These are phyloP conservation scores for Therioaphis trifolii DNA, from an alignment of 2,888 invertebrate genomes.

Conservation along the genomic window DNA sequence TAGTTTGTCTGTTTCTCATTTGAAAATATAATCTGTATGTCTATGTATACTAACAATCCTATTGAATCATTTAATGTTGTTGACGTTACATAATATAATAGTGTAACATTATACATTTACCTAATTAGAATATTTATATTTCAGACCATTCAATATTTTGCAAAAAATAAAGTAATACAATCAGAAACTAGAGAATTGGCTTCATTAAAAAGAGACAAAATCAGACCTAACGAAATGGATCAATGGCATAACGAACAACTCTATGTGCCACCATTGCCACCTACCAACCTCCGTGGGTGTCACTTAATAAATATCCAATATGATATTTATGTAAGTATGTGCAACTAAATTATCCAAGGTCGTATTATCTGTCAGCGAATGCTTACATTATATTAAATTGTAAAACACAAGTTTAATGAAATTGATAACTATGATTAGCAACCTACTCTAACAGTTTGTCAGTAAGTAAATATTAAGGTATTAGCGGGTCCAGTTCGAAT, in stretches of 20 bases:
- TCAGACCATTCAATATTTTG: constrained; percentile 88
- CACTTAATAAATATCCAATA: constrained; percentile 93
- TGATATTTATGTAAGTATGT: constrained; percentile 85
- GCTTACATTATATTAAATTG: background rate
- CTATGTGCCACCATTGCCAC: constrained; percentile 92
- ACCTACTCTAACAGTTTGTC: no score
- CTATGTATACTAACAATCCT: no score
- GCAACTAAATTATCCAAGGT: constrained; percentile 16
- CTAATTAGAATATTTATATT: constrained; percentile 61
- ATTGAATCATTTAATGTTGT: no score
- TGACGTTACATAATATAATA: no score
- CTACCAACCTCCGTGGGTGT: constrained; percentile 92
- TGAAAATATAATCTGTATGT: no score
- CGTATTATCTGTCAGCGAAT: background rate
- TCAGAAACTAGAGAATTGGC: constrained; percentile 88
- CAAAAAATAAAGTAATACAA: constrained; percentile 86
- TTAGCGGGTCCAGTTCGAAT: no score
- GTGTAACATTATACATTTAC: background rate
- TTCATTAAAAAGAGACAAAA: constrained; percentile 81
- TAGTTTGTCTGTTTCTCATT: no score
- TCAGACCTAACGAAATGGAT: constrained; percentile 82
- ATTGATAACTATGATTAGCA: no score
- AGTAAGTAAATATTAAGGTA: no score
- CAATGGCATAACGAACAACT: constrained; percentile 89
- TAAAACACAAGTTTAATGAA: background rate